Percentiles rank a stretch among this genome's conserved stretches.
Evolutionary conservation across 2,888 invertebrate genomes (phyloP).

Genomic region (Stenodema calcarata): DNA sequence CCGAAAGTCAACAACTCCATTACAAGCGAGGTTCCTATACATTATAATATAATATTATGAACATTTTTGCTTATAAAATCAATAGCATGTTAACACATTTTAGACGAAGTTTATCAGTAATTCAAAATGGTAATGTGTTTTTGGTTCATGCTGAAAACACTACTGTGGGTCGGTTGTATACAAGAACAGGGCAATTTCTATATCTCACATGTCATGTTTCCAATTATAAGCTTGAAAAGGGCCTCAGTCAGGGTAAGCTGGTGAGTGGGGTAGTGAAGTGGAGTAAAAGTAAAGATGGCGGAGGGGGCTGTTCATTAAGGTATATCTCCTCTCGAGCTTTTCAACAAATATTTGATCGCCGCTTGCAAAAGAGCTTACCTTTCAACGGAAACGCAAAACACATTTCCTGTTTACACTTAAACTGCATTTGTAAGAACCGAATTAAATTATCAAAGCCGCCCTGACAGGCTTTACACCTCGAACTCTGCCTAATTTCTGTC

Average conservation of each 20-base stretch:
- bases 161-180: no score
- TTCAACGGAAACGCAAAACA: slow-evolving; percentile 25
- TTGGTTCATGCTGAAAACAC: no score
- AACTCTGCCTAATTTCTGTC: not conserved
- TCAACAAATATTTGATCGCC: slow-evolving; percentile 35
- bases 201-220: no score
- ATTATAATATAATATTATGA: no score
- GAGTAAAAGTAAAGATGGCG: not conserved
- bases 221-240: no score
- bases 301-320: slow-evolving; percentile 13
- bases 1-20: no score
- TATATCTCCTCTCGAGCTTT: slow-evolving; percentile 12
- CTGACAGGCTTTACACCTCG: slow-evolving; percentile 6
- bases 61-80: no score
- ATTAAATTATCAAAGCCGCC: slow-evolving; percentile 18
- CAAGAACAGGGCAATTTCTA: no score
- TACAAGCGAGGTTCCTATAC: no score
- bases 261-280: not conserved
- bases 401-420: slow-evolving; percentile 9
- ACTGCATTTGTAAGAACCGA: slow-evolving; percentile 32
- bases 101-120: no score
- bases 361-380: not conserved
- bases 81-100: no score
- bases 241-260: not conserved
- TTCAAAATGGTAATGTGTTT: no score